Base-by-base conservation (phyloP, 1,140 invertebrate genomes). In the Phthorimaea operculella region DNA sequence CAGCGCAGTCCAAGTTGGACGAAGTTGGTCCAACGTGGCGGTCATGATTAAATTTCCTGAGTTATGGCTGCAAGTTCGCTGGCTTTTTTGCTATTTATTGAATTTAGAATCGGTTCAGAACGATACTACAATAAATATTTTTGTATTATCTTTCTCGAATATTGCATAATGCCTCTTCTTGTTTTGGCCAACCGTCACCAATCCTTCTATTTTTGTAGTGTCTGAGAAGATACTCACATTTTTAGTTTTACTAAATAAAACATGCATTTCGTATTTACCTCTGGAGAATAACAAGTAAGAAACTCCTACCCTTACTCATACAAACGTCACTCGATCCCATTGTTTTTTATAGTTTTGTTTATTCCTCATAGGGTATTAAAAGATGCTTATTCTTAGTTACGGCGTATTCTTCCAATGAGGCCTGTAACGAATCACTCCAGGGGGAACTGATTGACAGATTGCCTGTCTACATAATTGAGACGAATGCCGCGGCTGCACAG, bases 391-490 rank as follows among this genome's bases (percentile, higher is more conserved):
- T 28, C 21, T 28, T 28, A 28, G 21, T 28, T 28, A 28, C 21
- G 21, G 2, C 21, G 21, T 28, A 28, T 69, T 68, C 59, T 67
- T 62, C 36, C 54, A 67, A 69, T 70, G 58, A 69, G 71, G 70
- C 75, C 61, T 60, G 65, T 70, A 74, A 73, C 71, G 70, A 74
- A 80, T 80, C 66, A 77, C 74, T 69, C 79, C 70, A 54, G 50
- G 54, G 77, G 70, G 77, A 76, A 39, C 47, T 76, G 79, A 83
- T 76, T 76, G 79, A 80, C 79, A 82, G 74, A 83, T 83, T 60
- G 72, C 63, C 77, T 72, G 79, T 80, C 79, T 65, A 17, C 58
- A 66, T 83, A 83, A 83, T 80, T 83, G 76, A 83, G 79, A 83
- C 68, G 75, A 76, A 83, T 80, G 70, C 63, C 68, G 66, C 68